phyloP scores from a whole-genome alignment of 2,888 invertebrate species.

The Parasteatoda lunata region DNA sequence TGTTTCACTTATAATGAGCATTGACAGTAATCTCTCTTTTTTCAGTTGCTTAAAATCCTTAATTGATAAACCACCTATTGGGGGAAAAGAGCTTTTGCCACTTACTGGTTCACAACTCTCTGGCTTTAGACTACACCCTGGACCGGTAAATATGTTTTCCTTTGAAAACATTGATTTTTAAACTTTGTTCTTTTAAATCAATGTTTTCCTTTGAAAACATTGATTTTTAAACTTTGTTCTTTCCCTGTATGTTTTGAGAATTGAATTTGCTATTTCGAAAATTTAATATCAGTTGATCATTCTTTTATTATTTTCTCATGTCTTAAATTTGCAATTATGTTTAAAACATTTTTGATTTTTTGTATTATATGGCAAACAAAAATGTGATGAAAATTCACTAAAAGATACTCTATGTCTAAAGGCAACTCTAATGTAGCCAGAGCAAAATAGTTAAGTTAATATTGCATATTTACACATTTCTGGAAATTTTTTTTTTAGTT shows the following conservation, averaged over 20 bases:
- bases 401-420: too few relatives aligned
- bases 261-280: neutral
- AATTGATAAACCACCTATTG: constrained; percentile 93
- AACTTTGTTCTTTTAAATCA: constrained; percentile 13
- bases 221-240: neutral
- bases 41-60: constrained; percentile 74
- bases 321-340: too few relatives aligned
- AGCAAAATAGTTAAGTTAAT: too few relatives aligned
- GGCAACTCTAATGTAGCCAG: too few relatives aligned
- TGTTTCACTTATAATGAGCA: too few relatives aligned
- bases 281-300: neutral
- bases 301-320: too few relatives aligned
- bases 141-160: constrained; percentile 80
- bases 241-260: neutral
- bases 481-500: too few relatives aligned
- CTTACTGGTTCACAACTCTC: constrained; percentile 90
- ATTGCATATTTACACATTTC: too few relatives aligned
- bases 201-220: neutral
- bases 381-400: too few relatives aligned
- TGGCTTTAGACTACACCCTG: constrained; percentile 95
- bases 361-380: too few relatives aligned
- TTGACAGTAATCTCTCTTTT: constrained; percentile 1
- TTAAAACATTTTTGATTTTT: too few relatives aligned
- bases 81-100: constrained; percentile 90
- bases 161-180: neutral